A percentile compares a stretch with the other conserved stretches of the same genome.
These are phyloP conservation scores for Aleiodes leptofemur DNA, from an alignment of 2,888 invertebrate species.

Conservation along the genomic window DNA sequence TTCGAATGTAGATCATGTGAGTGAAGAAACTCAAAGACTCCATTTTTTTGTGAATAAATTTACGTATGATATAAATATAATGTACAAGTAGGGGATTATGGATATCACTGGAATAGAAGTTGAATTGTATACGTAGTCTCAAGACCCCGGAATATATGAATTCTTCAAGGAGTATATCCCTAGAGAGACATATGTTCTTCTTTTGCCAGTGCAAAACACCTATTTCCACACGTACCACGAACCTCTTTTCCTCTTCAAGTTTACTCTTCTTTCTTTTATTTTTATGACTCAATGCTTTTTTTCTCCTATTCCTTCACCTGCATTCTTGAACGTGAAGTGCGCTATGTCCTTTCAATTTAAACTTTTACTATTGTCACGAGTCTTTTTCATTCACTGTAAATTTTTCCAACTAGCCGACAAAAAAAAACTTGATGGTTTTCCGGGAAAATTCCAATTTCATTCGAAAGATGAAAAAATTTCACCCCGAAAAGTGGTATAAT, in stretches of 20 bases:
- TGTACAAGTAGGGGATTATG: slow-evolving; percentile 2
- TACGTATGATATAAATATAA: slow-evolving; percentile 5
- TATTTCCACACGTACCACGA: slow-evolving; percentile 20
- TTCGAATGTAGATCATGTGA: no score
- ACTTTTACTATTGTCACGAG: no score
- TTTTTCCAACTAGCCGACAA: no score
- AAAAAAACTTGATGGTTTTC: no score
- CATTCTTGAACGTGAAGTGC: neutral
- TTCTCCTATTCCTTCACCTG: neutral
- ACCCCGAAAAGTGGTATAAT: no score
- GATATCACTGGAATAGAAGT: slow-evolving; percentile 8
- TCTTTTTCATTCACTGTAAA: no score
- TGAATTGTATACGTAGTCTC: neutral
- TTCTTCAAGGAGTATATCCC: slow-evolving; percentile 9
- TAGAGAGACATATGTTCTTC: neutral
- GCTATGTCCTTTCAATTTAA: no score
- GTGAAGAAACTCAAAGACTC: no score
- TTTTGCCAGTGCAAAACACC: neutral
- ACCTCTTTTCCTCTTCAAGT: neutral
- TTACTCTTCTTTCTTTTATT: neutral
- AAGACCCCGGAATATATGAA: slow-evolving; percentile 9
- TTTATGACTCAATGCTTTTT: neutral
- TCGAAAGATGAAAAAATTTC: no score
- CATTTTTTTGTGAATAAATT: slow-evolving; percentile 7
- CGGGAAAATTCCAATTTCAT: no score